Conservation (phyloP, 1,140 invertebrate genomes). For the Drosophila obscura region DNA sequence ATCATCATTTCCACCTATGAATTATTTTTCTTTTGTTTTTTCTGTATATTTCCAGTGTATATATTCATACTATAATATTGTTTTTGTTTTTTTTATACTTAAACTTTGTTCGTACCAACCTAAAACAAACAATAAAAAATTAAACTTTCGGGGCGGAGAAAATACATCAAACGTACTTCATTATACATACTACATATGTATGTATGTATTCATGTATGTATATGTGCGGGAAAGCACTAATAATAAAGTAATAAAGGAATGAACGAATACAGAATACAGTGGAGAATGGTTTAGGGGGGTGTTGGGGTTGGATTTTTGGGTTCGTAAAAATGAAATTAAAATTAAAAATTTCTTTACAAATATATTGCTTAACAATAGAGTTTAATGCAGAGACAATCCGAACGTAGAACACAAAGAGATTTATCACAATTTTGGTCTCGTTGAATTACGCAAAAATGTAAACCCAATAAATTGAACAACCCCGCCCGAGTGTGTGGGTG, state of each 20-base stretch:
- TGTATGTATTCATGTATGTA: neutral
- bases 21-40: conserved; percentile 11
- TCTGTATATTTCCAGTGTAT: conserved; percentile 15
- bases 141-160: neutral
- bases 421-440: conserved; percentile 61
- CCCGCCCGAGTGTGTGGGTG: too few relatives aligned
- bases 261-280: neutral
- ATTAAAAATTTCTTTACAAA: conserved; percentile 22
- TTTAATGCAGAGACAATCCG: conserved; percentile 6
- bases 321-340: conserved; percentile 5
- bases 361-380: conserved; percentile 29
- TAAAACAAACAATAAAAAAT: neutral
- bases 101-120: neutral
- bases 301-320: too few relatives aligned
- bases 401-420: conserved; percentile 44
- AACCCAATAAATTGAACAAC: neutral
- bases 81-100: conserved; percentile 11
- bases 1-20: neutral
- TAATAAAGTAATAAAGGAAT: conserved; percentile 2
- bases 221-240: conserved; percentile 5
- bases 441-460: neutral
- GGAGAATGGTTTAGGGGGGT: too few relatives aligned
- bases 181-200: conserved; percentile 2
- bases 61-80: conserved; percentile 31
- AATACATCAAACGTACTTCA: neutral